Conservation (phyloP, 2,888 invertebrate species). For the Melanchra persicariae region DNA sequence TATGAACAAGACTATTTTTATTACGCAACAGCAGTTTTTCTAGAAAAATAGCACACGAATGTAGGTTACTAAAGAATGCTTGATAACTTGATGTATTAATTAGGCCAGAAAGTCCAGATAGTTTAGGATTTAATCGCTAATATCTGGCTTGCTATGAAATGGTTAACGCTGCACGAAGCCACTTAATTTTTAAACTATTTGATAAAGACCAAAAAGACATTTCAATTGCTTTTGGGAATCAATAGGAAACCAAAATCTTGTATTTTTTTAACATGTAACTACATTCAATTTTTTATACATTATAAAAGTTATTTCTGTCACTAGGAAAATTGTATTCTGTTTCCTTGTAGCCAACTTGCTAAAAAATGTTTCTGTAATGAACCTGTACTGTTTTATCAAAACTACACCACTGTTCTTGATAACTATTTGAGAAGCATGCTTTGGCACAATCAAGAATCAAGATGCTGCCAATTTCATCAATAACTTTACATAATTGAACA, state of each 20-base stretch:
- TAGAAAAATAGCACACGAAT: conserved; percentile 3
- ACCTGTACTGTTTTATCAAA: neutral
- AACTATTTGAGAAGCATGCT: no score
- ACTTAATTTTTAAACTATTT: neutral
- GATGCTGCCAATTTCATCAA: neutral
- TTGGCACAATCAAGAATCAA: neutral
- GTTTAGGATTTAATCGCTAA: neutral
- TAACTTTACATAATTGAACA: neutral
- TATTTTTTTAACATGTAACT: no score
- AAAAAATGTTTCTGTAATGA: neutral
- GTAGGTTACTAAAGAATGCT: neutral
- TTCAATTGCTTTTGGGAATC: neutral
- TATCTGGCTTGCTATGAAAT: conserved; percentile 2
- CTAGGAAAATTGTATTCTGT: conserved; percentile 14
- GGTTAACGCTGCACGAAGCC: neutral
- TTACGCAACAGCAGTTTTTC: conserved; percentile 90
- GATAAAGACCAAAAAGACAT: neutral
- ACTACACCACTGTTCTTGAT: neutral
- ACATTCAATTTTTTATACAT: no score
- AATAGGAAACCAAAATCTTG: neutral
- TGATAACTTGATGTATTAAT: neutral
- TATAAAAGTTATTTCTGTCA: neutral
- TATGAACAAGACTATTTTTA: conserved; percentile 69
- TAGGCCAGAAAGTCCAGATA: neutral
- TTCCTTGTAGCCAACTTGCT: neutral